phyloP scores from a whole-genome alignment of 2,888 invertebrate genomes.

The Melipona bicolor region DNA sequence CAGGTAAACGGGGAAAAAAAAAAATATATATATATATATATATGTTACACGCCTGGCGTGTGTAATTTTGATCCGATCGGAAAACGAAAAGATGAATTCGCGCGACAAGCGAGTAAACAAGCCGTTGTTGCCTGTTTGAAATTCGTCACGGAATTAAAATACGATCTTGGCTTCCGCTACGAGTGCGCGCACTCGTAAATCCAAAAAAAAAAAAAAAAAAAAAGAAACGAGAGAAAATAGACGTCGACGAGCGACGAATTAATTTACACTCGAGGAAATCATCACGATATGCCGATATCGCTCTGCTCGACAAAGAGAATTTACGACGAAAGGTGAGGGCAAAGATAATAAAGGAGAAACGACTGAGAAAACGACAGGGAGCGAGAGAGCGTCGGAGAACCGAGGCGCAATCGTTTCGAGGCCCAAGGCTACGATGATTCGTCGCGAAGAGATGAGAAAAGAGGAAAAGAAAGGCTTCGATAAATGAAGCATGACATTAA shows the following conservation, averaged over 20 bases:
- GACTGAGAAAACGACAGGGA: too few species aligned
- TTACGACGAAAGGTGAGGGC: constrained; percentile 54
- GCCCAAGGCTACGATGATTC: constrained; percentile 57
- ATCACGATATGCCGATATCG: constrained; percentile 49
- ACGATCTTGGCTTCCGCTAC: constrained; percentile 3
- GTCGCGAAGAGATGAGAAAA: constrained; percentile 50
- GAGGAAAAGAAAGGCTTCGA: constrained; percentile 33
- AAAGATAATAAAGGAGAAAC: constrained; percentile 46
- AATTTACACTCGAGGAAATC: constrained; percentile 47
- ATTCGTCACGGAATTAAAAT: constrained; percentile 15
- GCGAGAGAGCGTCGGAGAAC: not conserved
- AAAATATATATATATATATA: not conserved
- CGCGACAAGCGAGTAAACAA: constrained; percentile 21
- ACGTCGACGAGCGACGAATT: constrained; percentile 25
- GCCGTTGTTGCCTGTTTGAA: not conserved
- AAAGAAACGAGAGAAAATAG: not conserved
- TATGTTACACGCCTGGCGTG: not conserved
- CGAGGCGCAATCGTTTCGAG: constrained; percentile 26
- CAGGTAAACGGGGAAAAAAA: too few species aligned
- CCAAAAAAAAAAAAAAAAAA: not conserved
- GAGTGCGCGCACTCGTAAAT: too few species aligned
- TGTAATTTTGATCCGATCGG: not conserved
- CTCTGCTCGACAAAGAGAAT: constrained; percentile 36
- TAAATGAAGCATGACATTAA: constrained; percentile 55
- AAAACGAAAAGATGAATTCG: constrained; percentile 3